Evolutionary conservation across 1,140 invertebrate species (phyloP), one percentile per base, ranked within the genome.

Genomic region (Oedothorax gibbosus): DNA sequence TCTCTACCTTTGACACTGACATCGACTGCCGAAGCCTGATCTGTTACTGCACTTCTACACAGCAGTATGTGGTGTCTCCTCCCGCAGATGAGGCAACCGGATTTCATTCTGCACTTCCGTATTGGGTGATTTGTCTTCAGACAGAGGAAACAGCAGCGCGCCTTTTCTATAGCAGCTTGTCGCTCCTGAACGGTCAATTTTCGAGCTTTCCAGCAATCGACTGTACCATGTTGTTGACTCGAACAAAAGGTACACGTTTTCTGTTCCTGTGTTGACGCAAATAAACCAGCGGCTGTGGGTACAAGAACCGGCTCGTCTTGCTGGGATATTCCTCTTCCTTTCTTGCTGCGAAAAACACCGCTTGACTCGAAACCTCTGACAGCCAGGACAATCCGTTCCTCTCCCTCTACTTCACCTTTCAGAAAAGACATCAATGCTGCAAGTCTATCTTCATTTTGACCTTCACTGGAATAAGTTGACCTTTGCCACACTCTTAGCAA

Each of bases 231-330:
- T 10, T 65, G 21, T 12, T 64, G 14, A 51, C 49, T 2, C 64
- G 56, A 83, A 83, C 72, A 83, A 14, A 64, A 73, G 49, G 68
- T 54, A 8, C 51, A 64, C 54, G 53, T 82, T 12, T 73, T 75
- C 9, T 75, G 54, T 15, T 65, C 65, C 7, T 11, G 15, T 51
- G 12, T 49, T 7, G 35, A 65, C n/a, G 57, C 4, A 5, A 73
- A 73, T 73, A 83, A 60, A 20, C 65, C 60, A 20, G 57, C 68
- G 51, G 57, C 71, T 51, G 68, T 53, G 20, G 80, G 53, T 53
- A 51, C n/a, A 66, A 10, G 35, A 15, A 35, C 35, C 5, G 35
- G 2, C 35, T 35, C 35, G 35, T 35, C 35, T 35, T 35, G 35
- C 35, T 35, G 35, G 35, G 35, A 35, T 5, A 35, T 1, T 35